Evolutionary conservation across 2,113 vertebrate genomes (phyloP).

Genomic region (Ceyx margarethae): DNA sequence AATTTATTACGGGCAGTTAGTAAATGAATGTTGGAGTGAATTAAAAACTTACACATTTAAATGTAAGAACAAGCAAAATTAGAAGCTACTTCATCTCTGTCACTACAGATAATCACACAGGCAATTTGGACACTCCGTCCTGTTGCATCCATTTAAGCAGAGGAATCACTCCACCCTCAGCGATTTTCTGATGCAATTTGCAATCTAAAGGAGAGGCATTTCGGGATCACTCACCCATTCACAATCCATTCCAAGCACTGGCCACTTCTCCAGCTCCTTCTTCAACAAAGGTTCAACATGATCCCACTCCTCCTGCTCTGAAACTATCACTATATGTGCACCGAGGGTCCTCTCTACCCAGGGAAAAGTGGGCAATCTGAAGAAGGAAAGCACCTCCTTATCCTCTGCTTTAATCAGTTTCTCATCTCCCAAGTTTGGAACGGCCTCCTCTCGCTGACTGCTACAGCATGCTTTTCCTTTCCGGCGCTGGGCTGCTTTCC

Average conservation of each 20-base stretch:
- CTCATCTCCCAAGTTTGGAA: constrained; percentile 32
- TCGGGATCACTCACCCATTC: constrained; percentile 90
- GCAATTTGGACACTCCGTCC: not conserved
- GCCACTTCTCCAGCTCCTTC: constrained; percentile 80
- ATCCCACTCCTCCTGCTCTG: constrained; percentile 84
- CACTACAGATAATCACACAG: not conserved
- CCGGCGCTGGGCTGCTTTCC: constrained; percentile 76
- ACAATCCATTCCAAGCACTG: constrained; percentile 94
- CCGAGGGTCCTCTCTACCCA: constrained; percentile 74
- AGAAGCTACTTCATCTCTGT: not conserved
- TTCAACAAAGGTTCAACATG: constrained; percentile 81
- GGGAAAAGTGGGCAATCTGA: constrained; percentile 26
- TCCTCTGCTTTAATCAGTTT: constrained; percentile 28
- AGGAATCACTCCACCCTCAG: not conserved
- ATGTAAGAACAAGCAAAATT: not conserved
- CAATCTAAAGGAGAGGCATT: not conserved
- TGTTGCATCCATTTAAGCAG: not conserved
- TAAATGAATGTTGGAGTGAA: not conserved
- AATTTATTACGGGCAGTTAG: not conserved
- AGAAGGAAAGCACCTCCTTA: constrained; percentile 22
- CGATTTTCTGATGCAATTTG: not conserved
- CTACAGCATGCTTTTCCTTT: constrained; percentile 22
- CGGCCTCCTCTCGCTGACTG: not conserved
- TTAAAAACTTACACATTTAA: not conserved
- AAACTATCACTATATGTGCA: constrained; percentile 82